phyloP scores from a whole-genome alignment of 2,113 vertebrate genomes.

The Toxotes chatareus region DNA sequence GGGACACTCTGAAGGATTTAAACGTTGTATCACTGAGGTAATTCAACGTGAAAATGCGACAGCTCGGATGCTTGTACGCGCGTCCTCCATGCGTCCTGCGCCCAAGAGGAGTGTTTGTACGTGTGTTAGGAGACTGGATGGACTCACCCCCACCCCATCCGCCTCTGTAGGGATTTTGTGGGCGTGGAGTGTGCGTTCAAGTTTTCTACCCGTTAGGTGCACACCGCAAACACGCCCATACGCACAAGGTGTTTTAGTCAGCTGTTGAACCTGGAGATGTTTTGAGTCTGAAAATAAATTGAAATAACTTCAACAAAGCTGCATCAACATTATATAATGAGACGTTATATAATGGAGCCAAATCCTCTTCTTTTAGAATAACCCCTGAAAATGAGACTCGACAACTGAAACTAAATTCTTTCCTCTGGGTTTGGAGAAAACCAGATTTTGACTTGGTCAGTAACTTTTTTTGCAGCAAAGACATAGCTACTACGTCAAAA shows the following conservation, averaged over 20 bases:
- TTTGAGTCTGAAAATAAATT: too few species aligned
- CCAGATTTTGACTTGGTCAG: too few species aligned
- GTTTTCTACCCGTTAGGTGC: conserved; percentile 12
- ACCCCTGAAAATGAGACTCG: too few species aligned
- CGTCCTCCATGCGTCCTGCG: conserved; percentile 46
- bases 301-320: too few species aligned
- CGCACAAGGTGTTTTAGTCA: conserved; percentile 3
- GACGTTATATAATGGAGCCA: too few species aligned
- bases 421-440: too few species aligned
- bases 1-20: not conserved
- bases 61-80: conserved; percentile 29
- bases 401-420: too few species aligned
- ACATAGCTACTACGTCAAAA: too few species aligned
- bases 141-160: conserved; percentile 14
- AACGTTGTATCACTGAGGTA: not conserved
- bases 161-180: conserved; percentile 32
- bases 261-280: not conserved
- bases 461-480: too few species aligned
- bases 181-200: conserved; percentile 60
- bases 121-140: conserved; percentile 1
- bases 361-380: too few species aligned
- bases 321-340: not conserved
- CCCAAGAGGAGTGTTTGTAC: conserved; percentile 50
- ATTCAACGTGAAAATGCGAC: not conserved
- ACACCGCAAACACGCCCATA: conserved; percentile 2